Evolutionary conservation across 2,888 invertebrate genomes (phyloP), one percentile per base, ranked within the genome.

Genomic region (Drepana falcataria): DNA sequence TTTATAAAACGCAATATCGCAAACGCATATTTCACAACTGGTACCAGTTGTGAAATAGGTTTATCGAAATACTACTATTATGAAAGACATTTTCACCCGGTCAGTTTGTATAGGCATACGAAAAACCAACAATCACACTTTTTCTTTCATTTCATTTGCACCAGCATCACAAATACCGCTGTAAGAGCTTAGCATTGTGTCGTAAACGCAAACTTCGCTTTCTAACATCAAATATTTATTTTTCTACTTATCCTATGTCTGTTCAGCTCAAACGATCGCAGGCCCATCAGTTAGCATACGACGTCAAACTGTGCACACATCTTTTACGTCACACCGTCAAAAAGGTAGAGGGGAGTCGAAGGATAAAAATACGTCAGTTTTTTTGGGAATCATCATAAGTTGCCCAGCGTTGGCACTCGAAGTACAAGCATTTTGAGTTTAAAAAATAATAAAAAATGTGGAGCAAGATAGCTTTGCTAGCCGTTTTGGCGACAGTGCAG

Each of bases 151-250:
- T 83, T 84, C 83, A 85, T 90, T 88, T 87, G 67, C 86, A 85
- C 83, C 71, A 62, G 63, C 74, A 75, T 81, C 79, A 80, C 77
- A 85, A 80, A 79, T 70, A 68, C 70, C 73, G 69, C 61, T 71
- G 66, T 76, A 81, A 77, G 76, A 76, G 21, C 75, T 78, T 71
- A 64, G 70, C 79, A 75, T 83, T 69, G 75, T 85, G 83, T 79
- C 77, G 80, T 82, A 81, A 83, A 85, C 70, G 75, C 82, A 83
- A 87, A 88, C 85, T 78, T 77, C 86, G 83, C 91, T 91, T 91
- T 91, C 91, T 90, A 88, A 80, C 82, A 85, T 77, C 75, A 79
- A 90, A 91, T 90, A 91, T 91, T 91, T 89, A 80, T 87, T 88
- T 84, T 87, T 87, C 86, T 86, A 89, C 85, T 91, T 90, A 90